These are phyloP conservation scores for Hanleya hanleyi DNA, from an alignment of 2,888 invertebrate genomes.

Conservation along the genomic window DNA sequence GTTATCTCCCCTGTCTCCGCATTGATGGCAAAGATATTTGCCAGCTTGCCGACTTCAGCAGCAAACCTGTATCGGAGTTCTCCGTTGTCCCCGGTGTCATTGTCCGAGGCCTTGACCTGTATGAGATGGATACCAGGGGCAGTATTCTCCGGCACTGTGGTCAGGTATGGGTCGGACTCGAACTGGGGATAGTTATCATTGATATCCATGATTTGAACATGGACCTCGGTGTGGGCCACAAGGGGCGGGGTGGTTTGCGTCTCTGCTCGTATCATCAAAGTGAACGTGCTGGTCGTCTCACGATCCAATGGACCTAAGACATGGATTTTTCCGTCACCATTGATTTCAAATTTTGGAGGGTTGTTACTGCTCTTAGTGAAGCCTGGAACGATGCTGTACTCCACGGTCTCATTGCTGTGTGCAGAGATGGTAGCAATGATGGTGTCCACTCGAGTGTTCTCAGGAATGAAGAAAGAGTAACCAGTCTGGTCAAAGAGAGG, in stretches of 20 bases:
- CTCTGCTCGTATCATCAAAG: conserved; percentile 77
- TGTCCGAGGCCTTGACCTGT: conserved; percentile 78
- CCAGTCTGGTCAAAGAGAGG: conserved; percentile 85
- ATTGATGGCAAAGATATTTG: conserved; percentile 86
- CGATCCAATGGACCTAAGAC: conserved; percentile 84
- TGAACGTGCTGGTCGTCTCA: conserved; percentile 77
- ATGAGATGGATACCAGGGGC: conserved; percentile 56
- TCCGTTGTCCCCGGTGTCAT: conserved; percentile 85
- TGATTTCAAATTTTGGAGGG: conserved; percentile 71
- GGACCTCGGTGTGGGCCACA: conserved; percentile 78
- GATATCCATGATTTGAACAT: conserved; percentile 88
- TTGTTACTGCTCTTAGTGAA: conserved; percentile 72
- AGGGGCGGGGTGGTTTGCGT: conserved; percentile 83
- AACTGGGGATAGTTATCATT: conserved; percentile 93
- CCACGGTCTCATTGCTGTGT: conserved; percentile 77
- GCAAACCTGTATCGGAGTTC: conserved; percentile 88
- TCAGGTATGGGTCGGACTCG: conserved; percentile 86
- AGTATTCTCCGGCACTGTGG: conserved; percentile 86
- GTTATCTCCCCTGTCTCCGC: conserved; percentile 91
- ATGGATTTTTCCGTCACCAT: conserved; percentile 59
- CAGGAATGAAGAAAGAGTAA: conserved; percentile 86
- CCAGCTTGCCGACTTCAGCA: conserved; percentile 74
- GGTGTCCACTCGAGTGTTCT: conserved; percentile 83
- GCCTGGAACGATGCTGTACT: conserved; percentile 79
- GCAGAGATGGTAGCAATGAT: conserved; percentile 82